Percentiles rank a stretch among this genome's conserved stretches.
Evolutionary conservation across 2,888 invertebrate genomes (phyloP).

Genomic region (Drosophila paracracens): DNA sequence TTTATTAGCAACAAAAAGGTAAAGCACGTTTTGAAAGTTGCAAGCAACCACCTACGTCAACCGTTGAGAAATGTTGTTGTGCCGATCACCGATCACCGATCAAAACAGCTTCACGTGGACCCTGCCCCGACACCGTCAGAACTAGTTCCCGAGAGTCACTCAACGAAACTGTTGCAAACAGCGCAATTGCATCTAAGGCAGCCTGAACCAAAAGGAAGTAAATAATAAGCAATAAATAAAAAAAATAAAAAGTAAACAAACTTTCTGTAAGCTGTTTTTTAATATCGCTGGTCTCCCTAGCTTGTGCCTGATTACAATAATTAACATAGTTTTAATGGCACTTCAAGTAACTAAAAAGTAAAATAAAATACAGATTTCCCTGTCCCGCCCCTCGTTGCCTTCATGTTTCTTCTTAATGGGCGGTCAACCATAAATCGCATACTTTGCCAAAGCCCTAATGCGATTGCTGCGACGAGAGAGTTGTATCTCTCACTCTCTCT

Average conservation of each 20-base stretch:
- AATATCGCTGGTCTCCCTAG: not conserved
- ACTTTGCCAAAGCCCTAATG: not conserved
- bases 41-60: no score
- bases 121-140: not conserved
- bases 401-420: not conserved
- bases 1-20: not conserved
- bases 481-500: not conserved
- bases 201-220: not conserved
- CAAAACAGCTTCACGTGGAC: not conserved
- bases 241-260: conserved; percentile 2
- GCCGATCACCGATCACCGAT: not conserved
- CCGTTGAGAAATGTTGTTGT: not conserved
- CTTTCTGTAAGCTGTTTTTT: conserved; percentile 2
- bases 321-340: conserved; percentile 61
- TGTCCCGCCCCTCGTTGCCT: not conserved
- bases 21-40: conserved; percentile 1
- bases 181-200: conserved; percentile 11
- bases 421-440: conserved; percentile 2
- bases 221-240: not conserved
- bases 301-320: conserved; percentile 49
- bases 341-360: conserved; percentile 15
- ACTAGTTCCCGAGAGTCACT: conserved; percentile 21
- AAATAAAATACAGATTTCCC: conserved; percentile 17
- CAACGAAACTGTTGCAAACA: not conserved
- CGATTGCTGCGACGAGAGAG: not conserved